Evolutionary conservation across 1,140 invertebrate genomes (phyloP).

Genomic region (Drosophila mojavensis): DNA sequence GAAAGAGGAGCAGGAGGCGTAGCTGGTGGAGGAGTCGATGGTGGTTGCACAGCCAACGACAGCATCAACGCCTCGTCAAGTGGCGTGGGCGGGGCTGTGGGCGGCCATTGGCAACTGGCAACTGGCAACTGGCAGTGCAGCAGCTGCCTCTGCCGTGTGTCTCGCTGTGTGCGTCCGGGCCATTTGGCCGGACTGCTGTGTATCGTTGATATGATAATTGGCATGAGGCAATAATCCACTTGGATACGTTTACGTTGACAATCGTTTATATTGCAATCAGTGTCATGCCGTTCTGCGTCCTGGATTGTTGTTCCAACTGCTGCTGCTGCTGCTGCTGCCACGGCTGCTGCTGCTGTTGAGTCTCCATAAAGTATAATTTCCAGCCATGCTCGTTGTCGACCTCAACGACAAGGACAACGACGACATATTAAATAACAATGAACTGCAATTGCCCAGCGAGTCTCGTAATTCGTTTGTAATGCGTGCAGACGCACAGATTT

Average conservation of each 20-base stretch:
- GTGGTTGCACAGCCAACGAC: constrained; percentile 54
- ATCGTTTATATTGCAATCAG: constrained; percentile 83
- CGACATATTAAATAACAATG: constrained; percentile 82
- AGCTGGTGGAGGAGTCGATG: background rate
- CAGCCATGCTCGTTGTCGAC: constrained; percentile 47
- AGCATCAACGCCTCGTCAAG: constrained; percentile 58
- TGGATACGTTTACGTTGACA: constrained; percentile 83
- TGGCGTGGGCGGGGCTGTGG: constrained; percentile 18
- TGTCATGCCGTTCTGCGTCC: constrained; percentile 72
- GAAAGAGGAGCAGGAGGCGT: background rate
- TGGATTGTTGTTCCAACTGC: constrained; percentile 35
- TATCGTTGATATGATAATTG: constrained; percentile 83
- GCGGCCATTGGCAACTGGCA: constrained; percentile 57
- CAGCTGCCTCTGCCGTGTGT: constrained; percentile 12
- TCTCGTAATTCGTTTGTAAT: constrained; percentile 81
- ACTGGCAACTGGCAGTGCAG: constrained; percentile 62
- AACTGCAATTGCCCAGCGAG: constrained; percentile 81
- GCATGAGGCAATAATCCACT: constrained; percentile 83
- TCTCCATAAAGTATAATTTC: constrained; percentile 77
- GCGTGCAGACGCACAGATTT: constrained; percentile 82
- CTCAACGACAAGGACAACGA: constrained; percentile 40
- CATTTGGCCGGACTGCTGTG: constrained; percentile 52
- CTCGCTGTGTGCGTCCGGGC: constrained; percentile 22
- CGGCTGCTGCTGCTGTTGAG: constrained; percentile 40
- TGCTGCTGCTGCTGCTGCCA: constrained; percentile 44